Base-by-base conservation (phyloP, 2,888 invertebrate species). In the Hipparchia semele region DNA sequence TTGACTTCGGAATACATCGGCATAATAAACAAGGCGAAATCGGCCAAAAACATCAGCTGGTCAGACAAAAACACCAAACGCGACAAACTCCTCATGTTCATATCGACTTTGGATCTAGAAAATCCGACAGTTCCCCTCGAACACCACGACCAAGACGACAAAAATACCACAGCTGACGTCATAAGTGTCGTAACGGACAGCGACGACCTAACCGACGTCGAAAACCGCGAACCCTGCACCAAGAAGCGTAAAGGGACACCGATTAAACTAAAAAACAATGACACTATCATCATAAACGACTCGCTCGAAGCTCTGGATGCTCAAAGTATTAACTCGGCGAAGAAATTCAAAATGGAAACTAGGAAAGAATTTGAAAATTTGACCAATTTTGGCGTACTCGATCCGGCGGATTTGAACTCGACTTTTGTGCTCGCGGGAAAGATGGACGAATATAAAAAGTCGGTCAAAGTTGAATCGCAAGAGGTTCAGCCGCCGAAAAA, bases 41-140 rank as follows among this genome's bases (percentile, higher is more conserved):
- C 95, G 0, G 92, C 94, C 1, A 95, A 95, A 80, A 91, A 91
- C 49, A 95, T 96, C 12, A 94, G 94, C 10, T 96, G 96, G 95
- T 94, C 94, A 0, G 95, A 95, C 77, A 86, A 86, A 58, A 89
- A 91, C 10, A 68, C 74, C 0, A 87, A 88, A 54, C 80, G 72
- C 2, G 89, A 90, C 58, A 75, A 86, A 0, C 72, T 81, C 2
- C 89, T 91, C 79, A 88, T 87, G 78, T 90, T 86, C 74, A 83
- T 93, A 39, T 84, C 87, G 0, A 88, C 85, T 9, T 73, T 94
- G 45, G 88, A 91, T 51, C 68, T 90, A 6, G 82, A 87, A 0
- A 87, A 88, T 72, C 91, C 90, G 0, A 83, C 82, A 1, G 81
- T 83, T 0, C 83, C 82, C 0, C 78, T 83, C 5, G 70, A 82